Evolutionary conservation across 2,113 vertebrate species (phyloP).

Genomic region (Rhinopomastus cyanomelas): DNA sequence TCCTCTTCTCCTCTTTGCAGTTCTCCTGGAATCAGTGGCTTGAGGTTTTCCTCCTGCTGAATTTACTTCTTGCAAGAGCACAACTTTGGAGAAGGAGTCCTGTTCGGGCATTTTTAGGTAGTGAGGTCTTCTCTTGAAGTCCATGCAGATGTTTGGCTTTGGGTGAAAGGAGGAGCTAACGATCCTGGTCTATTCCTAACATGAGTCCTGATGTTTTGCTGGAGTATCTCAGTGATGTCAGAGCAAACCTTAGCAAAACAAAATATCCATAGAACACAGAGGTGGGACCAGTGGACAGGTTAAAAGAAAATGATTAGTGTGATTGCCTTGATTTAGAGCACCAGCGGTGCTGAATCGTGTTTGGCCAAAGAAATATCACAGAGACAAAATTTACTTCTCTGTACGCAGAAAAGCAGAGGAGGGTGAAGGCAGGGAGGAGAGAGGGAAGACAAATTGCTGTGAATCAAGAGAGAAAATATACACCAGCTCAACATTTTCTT

Average conservation of each 20-base stretch:
- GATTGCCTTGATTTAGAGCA: constrained; percentile 44
- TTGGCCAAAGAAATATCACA: constrained; percentile 55
- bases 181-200: constrained; percentile 39
- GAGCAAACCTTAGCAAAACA: constrained; percentile 16
- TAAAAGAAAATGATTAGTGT: constrained; percentile 58
- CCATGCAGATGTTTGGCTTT: constrained; percentile 34
- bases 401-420: neutral
- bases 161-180: constrained; percentile 34
- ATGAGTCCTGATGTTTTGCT: constrained; percentile 1
- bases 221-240: constrained; percentile 40
- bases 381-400: constrained; percentile 54
- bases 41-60: neutral
- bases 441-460: constrained; percentile 35
- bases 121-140: neutral
- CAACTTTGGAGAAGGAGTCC: neutral
- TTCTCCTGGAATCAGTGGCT: neutral
- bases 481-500: neutral
- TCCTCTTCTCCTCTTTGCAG: neutral
- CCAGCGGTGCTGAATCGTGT: constrained; percentile 4
- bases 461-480: constrained; percentile 30
- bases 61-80: neutral
- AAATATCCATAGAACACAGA: neutral
- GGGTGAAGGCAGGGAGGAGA: neutral
- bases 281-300: neutral
- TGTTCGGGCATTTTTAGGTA: neutral